These are phyloP conservation scores for Pseudorectes ferrugineus DNA, from an alignment of 2,113 vertebrate species.

Conservation along the genomic window DNA sequence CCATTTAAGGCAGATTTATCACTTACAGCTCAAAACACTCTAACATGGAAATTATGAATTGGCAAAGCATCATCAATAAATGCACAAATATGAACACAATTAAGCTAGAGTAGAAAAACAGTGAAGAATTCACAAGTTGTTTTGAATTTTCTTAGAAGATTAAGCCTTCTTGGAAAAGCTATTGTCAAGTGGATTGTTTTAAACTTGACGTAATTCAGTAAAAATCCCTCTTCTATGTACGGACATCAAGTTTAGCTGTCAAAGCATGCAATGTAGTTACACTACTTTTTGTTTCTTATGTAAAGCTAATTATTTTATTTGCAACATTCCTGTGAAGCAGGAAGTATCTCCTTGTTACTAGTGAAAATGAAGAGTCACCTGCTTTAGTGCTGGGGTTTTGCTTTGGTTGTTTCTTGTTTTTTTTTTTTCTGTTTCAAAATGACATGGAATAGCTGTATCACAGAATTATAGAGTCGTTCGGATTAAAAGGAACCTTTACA, in stretches of 20 bases:
- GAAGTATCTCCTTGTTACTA: not conserved
- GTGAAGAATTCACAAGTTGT: not conserved
- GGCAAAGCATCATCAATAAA: not conserved
- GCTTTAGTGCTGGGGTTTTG: not conserved
- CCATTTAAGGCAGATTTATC: not conserved
- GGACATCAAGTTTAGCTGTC: not conserved
- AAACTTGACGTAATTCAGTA: not conserved
- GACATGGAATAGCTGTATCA: accelerated
- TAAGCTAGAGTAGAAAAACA: not conserved
- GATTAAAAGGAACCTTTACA: not conserved
- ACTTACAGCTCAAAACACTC: not conserved
- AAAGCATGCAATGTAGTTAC: not conserved
- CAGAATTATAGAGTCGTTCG: not conserved
- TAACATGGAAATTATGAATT: not conserved
- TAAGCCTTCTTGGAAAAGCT: not conserved
- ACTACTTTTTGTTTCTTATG: not conserved
- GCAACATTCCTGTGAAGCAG: not conserved
- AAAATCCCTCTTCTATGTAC: not conserved
- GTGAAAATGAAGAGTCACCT: not conserved
- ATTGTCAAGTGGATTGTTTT: not conserved
- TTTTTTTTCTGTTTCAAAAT: not conserved
- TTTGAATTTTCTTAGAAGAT: not conserved
- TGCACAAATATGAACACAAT: not conserved
- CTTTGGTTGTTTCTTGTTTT: too few relatives aligned
- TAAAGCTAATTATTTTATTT: not conserved